Evolutionary conservation across 2,113 vertebrate genomes (phyloP), one percentile per base, ranked within the genome.

Genomic region (Lepidothrix coronata): DNA sequence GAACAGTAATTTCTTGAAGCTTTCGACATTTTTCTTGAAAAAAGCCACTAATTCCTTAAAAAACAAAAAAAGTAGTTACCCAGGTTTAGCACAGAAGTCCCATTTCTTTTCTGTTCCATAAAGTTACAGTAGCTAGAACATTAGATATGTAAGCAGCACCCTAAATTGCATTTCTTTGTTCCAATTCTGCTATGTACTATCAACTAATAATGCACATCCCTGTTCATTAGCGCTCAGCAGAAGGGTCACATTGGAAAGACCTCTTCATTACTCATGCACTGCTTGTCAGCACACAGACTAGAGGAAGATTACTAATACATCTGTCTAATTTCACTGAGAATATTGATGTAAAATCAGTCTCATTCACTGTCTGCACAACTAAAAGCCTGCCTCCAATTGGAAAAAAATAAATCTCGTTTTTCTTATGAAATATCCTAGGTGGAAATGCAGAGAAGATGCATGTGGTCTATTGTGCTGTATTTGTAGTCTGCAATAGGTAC

Each of bases 231-330:
- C 44, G 81, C 76, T 84, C 63, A 15, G 14, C 78, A 62, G 78
- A 13, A 77, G 78, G 70, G 74, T 88, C 88, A 92, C 93, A 87
- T 90, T 96, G 85, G 63, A 93, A 89, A 93, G 94, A 91, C 91
- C 92, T 95, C 75, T 51, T 93, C 94, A 95, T 97, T 97, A 95
- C 59, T 97, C 88, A 96, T 78, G 89, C 97, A 67, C 87, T 94
- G 73, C 95, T 97, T 96, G 95, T 96, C 93, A 96, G 91, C 51
- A 88, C 76, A 91, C 58, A 87, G 79, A 90, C 92, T 77, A 68
- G 37, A 94, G 85, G 79, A 89, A 96, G 94, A 95, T 96, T 95
- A 91, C 95, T 83, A 93, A 94, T 90, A 95, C 85, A 90, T 84
- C 77, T 95, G 81, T 76, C 68, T 93, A 95, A 94, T 96, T 97